Percentiles rank a stretch among this genome's conserved stretches.
Conservation (phyloP, 2,888 invertebrate genomes). For the Pantelozetes paolii region DNA sequence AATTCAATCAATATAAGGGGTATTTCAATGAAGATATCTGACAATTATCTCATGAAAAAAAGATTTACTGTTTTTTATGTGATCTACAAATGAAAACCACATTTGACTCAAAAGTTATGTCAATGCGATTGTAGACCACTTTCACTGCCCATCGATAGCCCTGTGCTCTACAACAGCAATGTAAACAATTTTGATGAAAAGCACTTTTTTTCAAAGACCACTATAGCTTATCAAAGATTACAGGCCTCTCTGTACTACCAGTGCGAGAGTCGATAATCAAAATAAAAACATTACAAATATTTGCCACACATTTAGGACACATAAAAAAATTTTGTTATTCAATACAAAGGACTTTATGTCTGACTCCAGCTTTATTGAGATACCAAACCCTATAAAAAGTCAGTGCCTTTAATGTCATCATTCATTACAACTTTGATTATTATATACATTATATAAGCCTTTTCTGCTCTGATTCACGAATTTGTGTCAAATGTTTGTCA, state of each 20-base stretch:
- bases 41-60: background rate
- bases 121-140: too few relatives aligned
- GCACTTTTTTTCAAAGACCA: too few relatives aligned
- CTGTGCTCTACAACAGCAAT: too few relatives aligned
- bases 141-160: too few relatives aligned
- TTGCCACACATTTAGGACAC: background rate
- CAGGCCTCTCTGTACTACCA: too few relatives aligned
- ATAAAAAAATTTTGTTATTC: too few relatives aligned
- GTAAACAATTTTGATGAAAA: too few relatives aligned
- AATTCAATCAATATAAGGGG: too few relatives aligned
- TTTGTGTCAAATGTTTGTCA: background rate
- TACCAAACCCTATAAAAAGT: conserved; percentile 12
- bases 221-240: too few relatives aligned
- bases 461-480: background rate
- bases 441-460: background rate
- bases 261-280: background rate
- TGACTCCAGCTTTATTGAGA: background rate
- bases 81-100: background rate
- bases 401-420: background rate
- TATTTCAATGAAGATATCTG: background rate
- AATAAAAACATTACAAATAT: background rate
- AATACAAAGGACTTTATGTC: too few relatives aligned
- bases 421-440: background rate
- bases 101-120: too few relatives aligned
- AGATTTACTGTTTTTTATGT: background rate